These are phyloP conservation scores for Stylophora pistillata DNA, from an alignment of 64 coral and sea anemone species.

Conservation along the genomic window DNA sequence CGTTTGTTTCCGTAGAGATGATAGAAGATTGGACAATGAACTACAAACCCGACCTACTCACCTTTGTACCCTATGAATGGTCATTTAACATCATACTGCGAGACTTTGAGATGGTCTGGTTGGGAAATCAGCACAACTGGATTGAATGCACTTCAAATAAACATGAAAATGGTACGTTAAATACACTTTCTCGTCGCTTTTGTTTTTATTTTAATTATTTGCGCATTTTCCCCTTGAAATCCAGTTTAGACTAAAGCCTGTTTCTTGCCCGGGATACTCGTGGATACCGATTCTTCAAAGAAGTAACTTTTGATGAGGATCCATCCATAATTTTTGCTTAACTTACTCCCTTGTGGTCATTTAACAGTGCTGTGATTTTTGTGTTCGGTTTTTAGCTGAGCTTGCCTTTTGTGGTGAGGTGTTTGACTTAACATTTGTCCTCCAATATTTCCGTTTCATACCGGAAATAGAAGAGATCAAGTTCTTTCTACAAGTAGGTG, in stretches of 20 bases:
- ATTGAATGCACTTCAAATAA: conserved; percentile 84
- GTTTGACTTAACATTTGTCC: conserved; percentile 89
- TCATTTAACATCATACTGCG: conserved; percentile 83
- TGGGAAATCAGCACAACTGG: conserved; percentile 95
- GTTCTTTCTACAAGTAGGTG: conserved; percentile 89
- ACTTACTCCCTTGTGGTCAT: not conserved
- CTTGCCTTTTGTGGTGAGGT: conserved; percentile 95
- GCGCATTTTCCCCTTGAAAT: not conserved
- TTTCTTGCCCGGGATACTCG: too few species aligned
- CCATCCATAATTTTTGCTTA: too few species aligned
- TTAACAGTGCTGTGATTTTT: not conserved
- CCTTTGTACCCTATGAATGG: conserved; percentile 99
- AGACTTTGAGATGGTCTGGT: conserved; percentile 99
- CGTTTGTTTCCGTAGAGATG: conserved; percentile 62
- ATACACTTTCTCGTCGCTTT: not conserved
- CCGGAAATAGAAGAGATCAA: conserved; percentile 99
- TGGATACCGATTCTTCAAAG: too few species aligned
- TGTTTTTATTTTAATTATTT: too few species aligned
- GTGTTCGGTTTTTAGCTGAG: conserved; percentile 74
- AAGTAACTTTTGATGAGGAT: too few species aligned
- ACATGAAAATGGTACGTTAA: conserved; percentile 80
- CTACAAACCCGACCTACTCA: conserved; percentile 80
- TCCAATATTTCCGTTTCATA: conserved; percentile 82
- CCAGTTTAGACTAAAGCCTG: not conserved
- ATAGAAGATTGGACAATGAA: conserved; percentile 88